These are phyloP conservation scores for Acholoe squamosa DNA, from an alignment of 2,888 invertebrate species.

Conservation along the genomic window DNA sequence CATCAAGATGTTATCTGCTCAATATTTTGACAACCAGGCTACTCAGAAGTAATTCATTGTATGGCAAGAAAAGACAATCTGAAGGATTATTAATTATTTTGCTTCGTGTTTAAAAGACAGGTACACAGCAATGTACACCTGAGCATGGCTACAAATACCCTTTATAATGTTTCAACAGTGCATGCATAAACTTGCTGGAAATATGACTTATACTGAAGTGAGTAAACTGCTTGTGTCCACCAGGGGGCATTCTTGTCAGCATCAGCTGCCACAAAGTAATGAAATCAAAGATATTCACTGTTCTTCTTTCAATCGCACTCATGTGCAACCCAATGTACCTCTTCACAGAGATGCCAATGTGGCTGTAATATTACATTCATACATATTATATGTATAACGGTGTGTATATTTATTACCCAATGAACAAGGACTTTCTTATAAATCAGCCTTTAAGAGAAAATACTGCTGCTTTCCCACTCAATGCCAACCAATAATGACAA, in stretches of 20 bases:
- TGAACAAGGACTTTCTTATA: conserved; percentile 18
- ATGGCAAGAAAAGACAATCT: too few relatives aligned
- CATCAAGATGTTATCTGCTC: too few relatives aligned
- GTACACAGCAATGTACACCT: too few relatives aligned
- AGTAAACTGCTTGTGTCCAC: too few relatives aligned
- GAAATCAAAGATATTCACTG: neutral
- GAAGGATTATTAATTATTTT: too few relatives aligned
- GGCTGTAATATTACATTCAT: conserved; percentile 17
- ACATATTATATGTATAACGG: neutral
- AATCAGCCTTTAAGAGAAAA: conserved; percentile 35
- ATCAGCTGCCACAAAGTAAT: conserved; percentile 49
- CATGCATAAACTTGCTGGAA: neutral
- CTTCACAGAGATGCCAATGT: conserved; percentile 28
- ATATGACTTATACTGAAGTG: neutral
- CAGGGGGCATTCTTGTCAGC: neutral
- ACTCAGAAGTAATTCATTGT: too few relatives aligned
- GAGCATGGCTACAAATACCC: too few relatives aligned
- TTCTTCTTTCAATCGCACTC: neutral
- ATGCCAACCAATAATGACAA: conserved; percentile 39
- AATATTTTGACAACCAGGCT: too few relatives aligned
- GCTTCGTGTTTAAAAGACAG: too few relatives aligned
- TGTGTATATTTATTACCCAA: conserved; percentile 29
- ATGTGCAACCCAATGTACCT: neutral
- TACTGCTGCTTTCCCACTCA: conserved; percentile 55
- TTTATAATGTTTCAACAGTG: neutral